Conservation (phyloP, 2,797 vertebrate genomes). For the Ceyx erithaca region DNA sequence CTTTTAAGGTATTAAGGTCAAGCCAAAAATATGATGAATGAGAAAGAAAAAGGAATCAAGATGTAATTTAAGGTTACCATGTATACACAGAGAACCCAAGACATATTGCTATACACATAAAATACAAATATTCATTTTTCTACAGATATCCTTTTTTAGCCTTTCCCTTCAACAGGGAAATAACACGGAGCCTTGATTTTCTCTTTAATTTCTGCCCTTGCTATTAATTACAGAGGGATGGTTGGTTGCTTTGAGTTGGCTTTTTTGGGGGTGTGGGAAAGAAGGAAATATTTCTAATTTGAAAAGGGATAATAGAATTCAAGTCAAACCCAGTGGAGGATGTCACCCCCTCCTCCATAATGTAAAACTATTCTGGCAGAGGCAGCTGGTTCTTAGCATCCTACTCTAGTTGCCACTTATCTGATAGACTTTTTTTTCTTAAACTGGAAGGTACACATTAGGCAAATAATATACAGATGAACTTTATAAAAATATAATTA, state of each 20-base stretch:
- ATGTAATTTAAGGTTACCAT: not conserved
- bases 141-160: not conserved
- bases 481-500: not conserved
- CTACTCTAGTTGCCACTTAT: not conserved
- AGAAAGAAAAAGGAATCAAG: not conserved
- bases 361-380: not conserved
- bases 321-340: not conserved
- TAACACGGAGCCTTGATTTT: not conserved
- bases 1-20: not conserved
- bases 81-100: not conserved
- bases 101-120: not conserved
- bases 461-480: not conserved
- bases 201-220: not conserved
- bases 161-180: not conserved
- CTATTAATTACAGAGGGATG: not conserved
- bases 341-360: not conserved
- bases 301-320: not conserved
- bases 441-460: not conserved
- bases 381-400: not conserved
- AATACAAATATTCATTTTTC: not conserved
- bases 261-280: not conserved
- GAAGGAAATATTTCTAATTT: not conserved
- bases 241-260: not conserved
- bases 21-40: not conserved
- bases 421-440: not conserved